Percentiles rank a stretch among this genome's conserved stretches.
Evolutionary conservation across 2,888 invertebrate genomes (phyloP).

Genomic region (Campaea margaritaria): DNA sequence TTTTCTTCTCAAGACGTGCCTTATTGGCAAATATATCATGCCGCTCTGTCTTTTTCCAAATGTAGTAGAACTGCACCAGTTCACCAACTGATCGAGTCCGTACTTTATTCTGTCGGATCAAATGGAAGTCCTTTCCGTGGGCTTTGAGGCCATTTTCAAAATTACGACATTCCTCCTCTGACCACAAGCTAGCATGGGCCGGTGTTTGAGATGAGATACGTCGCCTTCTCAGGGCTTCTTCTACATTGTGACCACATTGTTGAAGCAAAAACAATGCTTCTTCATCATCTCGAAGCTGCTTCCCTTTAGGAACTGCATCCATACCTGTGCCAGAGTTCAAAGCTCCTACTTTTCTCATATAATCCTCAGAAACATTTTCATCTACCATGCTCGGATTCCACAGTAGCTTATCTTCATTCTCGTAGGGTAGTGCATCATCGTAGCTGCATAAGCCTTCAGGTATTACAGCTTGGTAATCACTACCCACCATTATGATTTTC

Average conservation of each 20-base stretch:
- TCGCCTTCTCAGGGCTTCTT: constrained; percentile 94
- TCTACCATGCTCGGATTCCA: constrained; percentile 95
- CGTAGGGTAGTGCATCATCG: constrained; percentile 97
- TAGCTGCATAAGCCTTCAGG: constrained; percentile 96
- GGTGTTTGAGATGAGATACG: constrained; percentile 89
- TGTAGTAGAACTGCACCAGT: constrained; percentile 97
- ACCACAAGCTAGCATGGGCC: constrained; percentile 94
- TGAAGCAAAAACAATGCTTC: constrained; percentile 95
- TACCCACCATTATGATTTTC: constrained; percentile 98
- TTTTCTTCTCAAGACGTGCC: constrained; percentile 95
- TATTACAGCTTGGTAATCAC: constrained; percentile 96
- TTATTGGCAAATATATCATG: constrained; percentile 97
- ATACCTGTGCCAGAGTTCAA: constrained; percentile 76
- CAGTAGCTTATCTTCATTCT: constrained; percentile 97
- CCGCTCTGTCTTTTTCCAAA: constrained; percentile 99
- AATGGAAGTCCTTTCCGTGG: constrained; percentile 98
- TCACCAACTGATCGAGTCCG: constrained; percentile 97
- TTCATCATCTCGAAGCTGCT: constrained; percentile 93
- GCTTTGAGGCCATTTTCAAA: constrained; percentile 97
- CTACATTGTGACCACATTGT: constrained; percentile 97
- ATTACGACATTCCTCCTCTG: constrained; percentile 98
- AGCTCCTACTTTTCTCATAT: constrained; percentile 87
- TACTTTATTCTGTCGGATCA: constrained; percentile 97
- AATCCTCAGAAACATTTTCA: constrained; percentile 91
- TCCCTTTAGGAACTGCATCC: constrained; percentile 88